Conservation (phyloP, 1,140 invertebrate species). For the Limonius californicus region DNA sequence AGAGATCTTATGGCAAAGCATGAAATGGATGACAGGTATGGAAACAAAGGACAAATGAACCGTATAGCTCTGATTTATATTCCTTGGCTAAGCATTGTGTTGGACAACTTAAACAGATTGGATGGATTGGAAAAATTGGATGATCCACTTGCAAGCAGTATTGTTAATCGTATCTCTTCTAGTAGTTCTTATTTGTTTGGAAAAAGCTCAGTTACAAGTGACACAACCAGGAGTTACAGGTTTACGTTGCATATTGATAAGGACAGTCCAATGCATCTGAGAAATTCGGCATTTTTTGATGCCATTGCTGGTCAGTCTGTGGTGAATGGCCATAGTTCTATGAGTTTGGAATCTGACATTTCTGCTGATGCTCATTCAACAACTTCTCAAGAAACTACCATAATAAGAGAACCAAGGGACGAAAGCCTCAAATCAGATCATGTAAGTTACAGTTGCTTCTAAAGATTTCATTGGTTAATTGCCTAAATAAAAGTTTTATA, state of each 20-base stretch:
- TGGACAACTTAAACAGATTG: conserved; percentile 75
- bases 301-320: conserved; percentile 69
- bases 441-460: not conserved
- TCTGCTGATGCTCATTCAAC: conserved; percentile 58
- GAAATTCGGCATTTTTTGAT: conserved; percentile 72
- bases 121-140: conserved; percentile 43
- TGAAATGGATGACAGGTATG: conserved; percentile 87
- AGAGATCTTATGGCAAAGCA: conserved; percentile 90
- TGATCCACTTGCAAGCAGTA: conserved; percentile 45
- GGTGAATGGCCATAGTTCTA: conserved; percentile 52
- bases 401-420: conserved; percentile 50
- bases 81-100: conserved; percentile 81
- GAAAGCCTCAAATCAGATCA: conserved; percentile 33
- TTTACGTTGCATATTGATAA: conserved; percentile 55
- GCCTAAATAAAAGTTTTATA: too few relatives aligned
- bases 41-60: conserved; percentile 71
- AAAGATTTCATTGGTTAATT: not conserved
- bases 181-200: conserved; percentile 43
- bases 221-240: conserved; percentile 41
- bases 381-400: conserved; percentile 60
- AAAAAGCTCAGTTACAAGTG: conserved; percentile 40
- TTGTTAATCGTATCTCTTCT: conserved; percentile 51
- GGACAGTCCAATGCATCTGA: conserved; percentile 57
- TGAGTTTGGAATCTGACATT: conserved; percentile 61
- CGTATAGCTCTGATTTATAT: conserved; percentile 86